These are phyloP conservation scores for Cranoglanis bouderius DNA, from an alignment of 2,113 vertebrate species.

Conservation along the genomic window DNA sequence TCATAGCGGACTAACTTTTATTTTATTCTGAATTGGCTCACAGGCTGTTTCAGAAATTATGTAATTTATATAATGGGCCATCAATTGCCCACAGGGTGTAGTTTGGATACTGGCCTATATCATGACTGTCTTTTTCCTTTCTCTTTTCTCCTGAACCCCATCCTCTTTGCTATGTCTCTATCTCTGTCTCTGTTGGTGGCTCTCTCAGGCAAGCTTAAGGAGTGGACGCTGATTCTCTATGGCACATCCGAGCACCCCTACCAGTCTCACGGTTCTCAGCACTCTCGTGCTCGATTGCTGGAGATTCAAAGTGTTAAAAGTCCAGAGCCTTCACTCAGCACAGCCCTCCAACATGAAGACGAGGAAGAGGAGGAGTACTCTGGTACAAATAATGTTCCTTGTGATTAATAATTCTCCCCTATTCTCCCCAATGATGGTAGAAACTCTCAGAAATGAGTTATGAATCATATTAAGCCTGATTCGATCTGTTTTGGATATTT, in stretches of 20 bases:
- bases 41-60: not conserved
- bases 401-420: not conserved
- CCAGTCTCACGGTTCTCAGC: slow-evolving; percentile 57
- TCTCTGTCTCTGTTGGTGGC: not conserved
- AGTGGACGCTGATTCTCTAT: slow-evolving; percentile 86
- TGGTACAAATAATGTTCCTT: slow-evolving; percentile 67
- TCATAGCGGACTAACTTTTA: not conserved
- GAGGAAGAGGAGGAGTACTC: slow-evolving; percentile 85
- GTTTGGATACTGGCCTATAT: not conserved
- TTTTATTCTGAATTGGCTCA: not conserved
- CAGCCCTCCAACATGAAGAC: slow-evolving; percentile 62
- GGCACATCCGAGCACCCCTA: slow-evolving; percentile 83
- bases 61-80: no score
- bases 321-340: slow-evolving; percentile 62
- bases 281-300: slow-evolving; percentile 68
- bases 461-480: not conserved
- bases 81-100: not conserved
- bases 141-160: not conserved
- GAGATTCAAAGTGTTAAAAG: slow-evolving; percentile 61
- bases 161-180: not conserved
- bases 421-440: not conserved
- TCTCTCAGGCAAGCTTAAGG: slow-evolving; percentile 83
- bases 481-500: not conserved
- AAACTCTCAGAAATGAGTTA: not conserved
- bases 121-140: not conserved